Evolutionary conservation across 2,888 invertebrate genomes (phyloP).

Genomic region (Noctua fimbriata): DNA sequence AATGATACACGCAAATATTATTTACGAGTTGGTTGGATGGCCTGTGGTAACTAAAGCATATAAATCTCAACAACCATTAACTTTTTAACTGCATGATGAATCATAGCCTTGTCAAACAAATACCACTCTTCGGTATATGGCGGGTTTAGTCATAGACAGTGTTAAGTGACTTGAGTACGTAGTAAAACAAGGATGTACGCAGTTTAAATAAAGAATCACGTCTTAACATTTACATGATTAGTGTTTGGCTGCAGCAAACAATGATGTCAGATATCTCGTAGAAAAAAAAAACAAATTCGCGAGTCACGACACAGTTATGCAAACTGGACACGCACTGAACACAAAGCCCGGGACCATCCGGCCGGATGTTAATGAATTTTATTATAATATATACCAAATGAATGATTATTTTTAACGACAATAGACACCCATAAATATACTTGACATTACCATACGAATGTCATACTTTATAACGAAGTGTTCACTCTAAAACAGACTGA

Average conservation of each 20-base stretch:
- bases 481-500: constrained; percentile 18
- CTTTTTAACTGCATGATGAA: constrained; percentile 56
- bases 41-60: constrained; percentile 25
- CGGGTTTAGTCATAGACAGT: constrained; percentile 39
- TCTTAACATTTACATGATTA: constrained; percentile 36
- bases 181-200: constrained; percentile 49
- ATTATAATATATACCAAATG: constrained; percentile 63
- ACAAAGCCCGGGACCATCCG: constrained; percentile 74
- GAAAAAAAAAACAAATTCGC: constrained; percentile 52
- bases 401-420: constrained; percentile 82
- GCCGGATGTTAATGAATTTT: constrained; percentile 83
- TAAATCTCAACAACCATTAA: constrained; percentile 52
- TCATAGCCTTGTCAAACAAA: constrained; percentile 55
- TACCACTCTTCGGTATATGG: constrained; percentile 41
- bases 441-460: constrained; percentile 79
- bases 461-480: constrained; percentile 57
- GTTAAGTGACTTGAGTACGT: constrained; percentile 35
- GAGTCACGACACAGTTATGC: constrained; percentile 78
- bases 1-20: constrained; percentile 48
- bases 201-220: constrained; percentile 43
- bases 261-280: constrained; percentile 40
- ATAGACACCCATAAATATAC: constrained; percentile 68
- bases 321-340: constrained; percentile 81
- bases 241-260: constrained; percentile 40
- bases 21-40: constrained; percentile 36